These are phyloP conservation scores for Heliconius erato DNA, from an alignment of 2,888 invertebrate genomes.

Conservation along the genomic window DNA sequence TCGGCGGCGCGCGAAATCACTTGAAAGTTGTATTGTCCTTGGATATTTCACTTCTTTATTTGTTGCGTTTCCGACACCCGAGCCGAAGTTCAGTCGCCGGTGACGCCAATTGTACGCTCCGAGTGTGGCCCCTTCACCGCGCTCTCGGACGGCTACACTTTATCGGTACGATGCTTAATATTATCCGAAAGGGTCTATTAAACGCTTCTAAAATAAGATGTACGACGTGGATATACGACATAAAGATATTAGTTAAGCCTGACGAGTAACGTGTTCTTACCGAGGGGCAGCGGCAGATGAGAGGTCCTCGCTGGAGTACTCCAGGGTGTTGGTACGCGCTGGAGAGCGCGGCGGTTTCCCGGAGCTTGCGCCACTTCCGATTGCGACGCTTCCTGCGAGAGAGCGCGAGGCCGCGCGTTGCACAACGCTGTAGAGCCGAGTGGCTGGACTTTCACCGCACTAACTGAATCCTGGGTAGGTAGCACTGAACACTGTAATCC, in stretches of 20 bases:
- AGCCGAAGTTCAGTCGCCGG: slow-evolving; percentile 76
- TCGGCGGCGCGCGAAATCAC: slow-evolving; percentile 85
- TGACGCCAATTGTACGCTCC: slow-evolving; percentile 71
- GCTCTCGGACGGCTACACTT: slow-evolving; percentile 61
- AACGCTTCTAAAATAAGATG: neutral
- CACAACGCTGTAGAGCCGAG: slow-evolving; percentile 74
- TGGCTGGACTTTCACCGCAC: slow-evolving; percentile 78
- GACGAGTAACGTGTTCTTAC: slow-evolving; percentile 50
- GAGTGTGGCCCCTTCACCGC: slow-evolving; percentile 76
- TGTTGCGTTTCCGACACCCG: slow-evolving; percentile 81
- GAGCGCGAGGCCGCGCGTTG: slow-evolving; percentile 82
- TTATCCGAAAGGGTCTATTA: slow-evolving; percentile 42
- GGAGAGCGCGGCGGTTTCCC: slow-evolving; percentile 78
- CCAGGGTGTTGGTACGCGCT: slow-evolving; percentile 72
- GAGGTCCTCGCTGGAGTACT: slow-evolving; percentile 68
- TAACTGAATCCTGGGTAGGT: slow-evolving; percentile 77
- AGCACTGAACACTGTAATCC: slow-evolving; percentile 85
- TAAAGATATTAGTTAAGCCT: neutral
- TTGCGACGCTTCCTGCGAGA: slow-evolving; percentile 84
- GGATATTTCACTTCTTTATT: slow-evolving; percentile 85
- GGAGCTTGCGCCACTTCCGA: slow-evolving; percentile 84
- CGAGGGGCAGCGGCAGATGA: slow-evolving; percentile 60
- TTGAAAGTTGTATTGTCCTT: slow-evolving; percentile 86
- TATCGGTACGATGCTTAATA: slow-evolving; percentile 55
- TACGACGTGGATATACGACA: neutral